These are phyloP conservation scores for Lates calcarifer DNA, from an alignment of 2,113 vertebrate species.

Conservation along the genomic window DNA sequence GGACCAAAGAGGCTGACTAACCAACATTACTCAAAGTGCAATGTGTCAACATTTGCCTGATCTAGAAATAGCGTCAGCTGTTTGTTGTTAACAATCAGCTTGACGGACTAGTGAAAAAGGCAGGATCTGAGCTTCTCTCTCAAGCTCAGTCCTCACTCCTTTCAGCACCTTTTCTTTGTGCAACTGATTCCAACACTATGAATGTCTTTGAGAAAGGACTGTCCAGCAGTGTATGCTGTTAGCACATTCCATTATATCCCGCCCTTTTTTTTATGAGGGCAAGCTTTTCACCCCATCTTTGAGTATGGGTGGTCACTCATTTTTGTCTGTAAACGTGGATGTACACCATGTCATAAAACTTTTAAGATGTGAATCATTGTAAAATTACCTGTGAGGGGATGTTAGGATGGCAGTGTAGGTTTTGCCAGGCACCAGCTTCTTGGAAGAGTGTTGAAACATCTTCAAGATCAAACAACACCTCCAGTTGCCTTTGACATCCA, in stretches of 20 bases:
- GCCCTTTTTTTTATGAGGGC: not conserved
- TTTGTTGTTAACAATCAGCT: not conserved
- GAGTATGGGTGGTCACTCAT: no score
- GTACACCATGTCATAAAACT: not conserved
- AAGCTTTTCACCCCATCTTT: not conserved
- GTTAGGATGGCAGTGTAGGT: not conserved
- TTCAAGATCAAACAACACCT: not conserved
- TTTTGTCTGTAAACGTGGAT: not conserved
- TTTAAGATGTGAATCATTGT: not conserved
- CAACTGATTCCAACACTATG: not conserved
- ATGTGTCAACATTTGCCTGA: not conserved
- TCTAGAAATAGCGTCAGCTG: not conserved
- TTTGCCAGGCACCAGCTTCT: not conserved
- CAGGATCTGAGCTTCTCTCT: not conserved
- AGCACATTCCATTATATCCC: not conserved
- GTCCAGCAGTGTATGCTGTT: not conserved
- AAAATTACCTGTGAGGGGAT: not conserved
- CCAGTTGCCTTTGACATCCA: slow-evolving; percentile 5
- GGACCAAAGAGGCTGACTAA: not conserved
- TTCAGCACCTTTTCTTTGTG: not conserved
- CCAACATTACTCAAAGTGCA: no score
- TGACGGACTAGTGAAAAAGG: not conserved
- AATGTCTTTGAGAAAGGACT: not conserved
- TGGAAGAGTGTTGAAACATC: not conserved
- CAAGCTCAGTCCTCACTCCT: not conserved